A percentile compares a stretch with the other conserved stretches of the same genome.
phyloP scores from a whole-genome alignment of 2,888 invertebrate species.

The Scaptomyza parva region DNA sequence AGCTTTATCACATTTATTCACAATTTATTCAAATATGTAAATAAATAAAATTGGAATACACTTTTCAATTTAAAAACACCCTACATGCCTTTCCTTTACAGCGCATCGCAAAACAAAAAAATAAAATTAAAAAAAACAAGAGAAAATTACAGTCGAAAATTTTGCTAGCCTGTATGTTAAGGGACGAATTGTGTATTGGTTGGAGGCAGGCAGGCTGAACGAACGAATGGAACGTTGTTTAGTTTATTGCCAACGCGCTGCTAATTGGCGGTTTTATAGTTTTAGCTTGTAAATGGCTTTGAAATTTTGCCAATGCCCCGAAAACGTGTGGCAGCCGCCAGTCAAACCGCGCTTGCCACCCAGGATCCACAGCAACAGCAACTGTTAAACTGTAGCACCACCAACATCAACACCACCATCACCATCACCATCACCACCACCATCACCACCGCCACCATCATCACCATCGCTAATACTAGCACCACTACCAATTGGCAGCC shows the following conservation, averaged over 20 bases:
- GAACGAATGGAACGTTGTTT: constrained; percentile 42
- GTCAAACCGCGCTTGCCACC: constrained; percentile 47
- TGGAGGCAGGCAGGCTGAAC: constrained; percentile 5
- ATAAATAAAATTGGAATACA: too few species aligned
- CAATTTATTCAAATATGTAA: too few species aligned
- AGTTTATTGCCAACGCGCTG: constrained; percentile 74
- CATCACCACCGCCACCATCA: neutral
- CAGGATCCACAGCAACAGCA: constrained; percentile 28
- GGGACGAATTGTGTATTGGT: constrained; percentile 24
- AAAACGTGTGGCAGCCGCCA: constrained; percentile 43
- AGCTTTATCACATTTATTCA: too few species aligned
- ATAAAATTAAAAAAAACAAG: neutral
- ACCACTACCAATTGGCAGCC: constrained; percentile 13
- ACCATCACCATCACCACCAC: constrained; percentile 4
- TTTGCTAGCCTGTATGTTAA: constrained; percentile 22
- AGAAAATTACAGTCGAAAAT: constrained; percentile 36
- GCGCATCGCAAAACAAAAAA: neutral
- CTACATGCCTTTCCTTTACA: too few species aligned
- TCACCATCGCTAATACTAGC: too few species aligned
- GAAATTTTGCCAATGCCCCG: constrained; percentile 50
- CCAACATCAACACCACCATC: constrained; percentile 3
- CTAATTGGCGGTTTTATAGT: constrained; percentile 80
- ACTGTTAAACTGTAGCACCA: constrained; percentile 1
- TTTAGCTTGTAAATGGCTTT: constrained; percentile 72
- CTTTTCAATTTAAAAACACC: too few species aligned